Percentiles rank a stretch among this genome's conserved stretches.
Conservation (phyloP, 2,113 vertebrate genomes). For the Petaurus breviceps region DNA sequence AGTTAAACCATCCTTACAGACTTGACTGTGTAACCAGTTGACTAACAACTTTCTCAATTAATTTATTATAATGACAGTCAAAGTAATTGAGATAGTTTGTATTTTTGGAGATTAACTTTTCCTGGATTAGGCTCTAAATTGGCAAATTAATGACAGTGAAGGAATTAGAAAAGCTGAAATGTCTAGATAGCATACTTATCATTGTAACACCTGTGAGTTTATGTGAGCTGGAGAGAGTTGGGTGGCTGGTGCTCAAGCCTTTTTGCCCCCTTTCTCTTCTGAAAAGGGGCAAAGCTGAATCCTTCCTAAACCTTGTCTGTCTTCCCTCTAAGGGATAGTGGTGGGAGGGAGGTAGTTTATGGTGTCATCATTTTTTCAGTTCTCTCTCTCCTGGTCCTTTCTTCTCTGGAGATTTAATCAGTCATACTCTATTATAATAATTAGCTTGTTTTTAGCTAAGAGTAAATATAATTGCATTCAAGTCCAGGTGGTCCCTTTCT, state of each 20-base stretch:
- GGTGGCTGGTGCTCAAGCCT: not conserved
- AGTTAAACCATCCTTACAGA: not conserved
- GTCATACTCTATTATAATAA: not conserved
- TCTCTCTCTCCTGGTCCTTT: not conserved
- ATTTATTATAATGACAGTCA: constrained; percentile 52
- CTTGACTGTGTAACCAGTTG: not conserved
- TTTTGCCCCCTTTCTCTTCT: not conserved
- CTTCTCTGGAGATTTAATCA: not conserved
- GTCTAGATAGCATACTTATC: constrained; percentile 63
- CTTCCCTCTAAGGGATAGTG: not conserved
- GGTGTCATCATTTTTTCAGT: not conserved
- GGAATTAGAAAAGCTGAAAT: constrained; percentile 56
- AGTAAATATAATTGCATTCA: not conserved
- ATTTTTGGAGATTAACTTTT: constrained; percentile 18
- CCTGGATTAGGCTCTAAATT: not conserved
- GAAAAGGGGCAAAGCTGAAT: not conserved
- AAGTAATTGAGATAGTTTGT: constrained; percentile 67
- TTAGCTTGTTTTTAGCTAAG: not conserved
- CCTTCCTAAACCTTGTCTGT: not conserved
- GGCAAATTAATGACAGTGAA: constrained; percentile 48
- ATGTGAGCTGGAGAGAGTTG: not conserved
- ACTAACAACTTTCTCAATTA: not conserved
- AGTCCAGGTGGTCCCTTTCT: not conserved
- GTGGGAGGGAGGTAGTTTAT: not conserved
- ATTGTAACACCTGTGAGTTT: not conserved